Evolutionary conservation across 2,113 vertebrate species (phyloP).

Genomic region (Albula goreensis): DNA sequence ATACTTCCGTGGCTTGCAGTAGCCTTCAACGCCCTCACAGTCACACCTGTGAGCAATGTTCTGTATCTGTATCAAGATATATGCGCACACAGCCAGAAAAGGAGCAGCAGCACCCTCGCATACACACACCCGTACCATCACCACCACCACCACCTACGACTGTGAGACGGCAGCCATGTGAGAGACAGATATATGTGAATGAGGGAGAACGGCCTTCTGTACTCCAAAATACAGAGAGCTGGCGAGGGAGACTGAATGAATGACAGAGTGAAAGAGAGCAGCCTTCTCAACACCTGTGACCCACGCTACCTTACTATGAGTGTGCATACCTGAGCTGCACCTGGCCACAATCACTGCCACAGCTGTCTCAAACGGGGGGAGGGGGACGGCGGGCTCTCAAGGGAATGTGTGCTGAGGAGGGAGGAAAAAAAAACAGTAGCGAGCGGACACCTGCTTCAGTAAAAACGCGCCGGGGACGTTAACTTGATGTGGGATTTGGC

Average conservation of each 20-base stretch:
- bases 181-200: not conserved
- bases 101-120: not conserved
- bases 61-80: slow-evolving; percentile 7
- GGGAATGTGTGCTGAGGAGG: not conserved
- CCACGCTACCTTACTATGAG: slow-evolving; percentile 54
- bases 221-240: not conserved
- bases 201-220: not conserved
- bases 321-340: slow-evolving; percentile 76
- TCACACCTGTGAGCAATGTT: slow-evolving; percentile 7
- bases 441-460: slow-evolving; percentile 65
- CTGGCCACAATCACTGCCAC: slow-evolving; percentile 58
- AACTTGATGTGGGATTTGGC: slow-evolving; percentile 56
- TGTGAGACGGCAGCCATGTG: slow-evolving; percentile 2
- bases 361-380: slow-evolving; percentile 39
- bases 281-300: slow-evolving; percentile 67
- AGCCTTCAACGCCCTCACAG: not conserved
- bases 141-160: too few species aligned
- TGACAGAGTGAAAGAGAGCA: slow-evolving; percentile 19
- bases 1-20: not conserved
- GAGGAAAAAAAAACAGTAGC: slow-evolving; percentile 37
- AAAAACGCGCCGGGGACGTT: slow-evolving; percentile 45
- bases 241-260: slow-evolving; percentile 32
- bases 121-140: too few species aligned
- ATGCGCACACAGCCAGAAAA: slow-evolving; percentile 1
- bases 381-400: slow-evolving; percentile 35